Evolutionary conservation across 1,140 invertebrate species (phyloP), one percentile per base, ranked within the genome.

Genomic region (Vanessa atalanta): DNA sequence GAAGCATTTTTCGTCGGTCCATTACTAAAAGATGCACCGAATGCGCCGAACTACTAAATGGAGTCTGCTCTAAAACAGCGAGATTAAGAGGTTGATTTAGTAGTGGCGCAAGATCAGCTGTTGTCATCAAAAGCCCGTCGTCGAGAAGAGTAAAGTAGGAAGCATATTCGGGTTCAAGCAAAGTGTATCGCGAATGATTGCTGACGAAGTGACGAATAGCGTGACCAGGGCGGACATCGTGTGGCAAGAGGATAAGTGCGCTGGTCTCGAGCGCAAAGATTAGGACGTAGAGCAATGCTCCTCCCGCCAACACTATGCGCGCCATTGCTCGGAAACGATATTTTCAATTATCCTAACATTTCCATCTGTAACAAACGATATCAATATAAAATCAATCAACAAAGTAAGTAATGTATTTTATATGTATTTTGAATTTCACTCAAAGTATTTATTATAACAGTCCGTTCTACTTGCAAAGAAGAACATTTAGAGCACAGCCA

Each of bases 71-170:
- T 14, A 97, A 90, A 0, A 98, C 95, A 11, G 97, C 94, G 16
- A 98, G 93, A 80, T 96, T 95, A 9, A 98, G 95, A 0, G 96
- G 96, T 57, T 95, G 94, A 84, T 97, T 95, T 37, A 97, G 94
- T n/a, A 98, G 88, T 6, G 97, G 96, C 26, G 95, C 94, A 6
- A 98, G 93, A 79, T 97, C 97, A 3, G 96, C 95, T 3, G 97
- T 98, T 16, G 97, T 98, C 97, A 98, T 98, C 11, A 98, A 95
- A 57, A 98, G 94, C 26, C 97, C 97, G 88, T 97, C 96, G 65
- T 96, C 95, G n/a, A 98, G 94, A 47, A 98, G 95, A 1, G 97
- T 96, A 86, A 98, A 98, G 85, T 96, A 98, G 65, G 96, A 95
- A 13, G 96, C 96, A 87, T 95, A 97, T 60, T 95, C 96, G 23